Conservation (phyloP, 2,888 invertebrate genomes). For the Chrysina gloriosa region DNA sequence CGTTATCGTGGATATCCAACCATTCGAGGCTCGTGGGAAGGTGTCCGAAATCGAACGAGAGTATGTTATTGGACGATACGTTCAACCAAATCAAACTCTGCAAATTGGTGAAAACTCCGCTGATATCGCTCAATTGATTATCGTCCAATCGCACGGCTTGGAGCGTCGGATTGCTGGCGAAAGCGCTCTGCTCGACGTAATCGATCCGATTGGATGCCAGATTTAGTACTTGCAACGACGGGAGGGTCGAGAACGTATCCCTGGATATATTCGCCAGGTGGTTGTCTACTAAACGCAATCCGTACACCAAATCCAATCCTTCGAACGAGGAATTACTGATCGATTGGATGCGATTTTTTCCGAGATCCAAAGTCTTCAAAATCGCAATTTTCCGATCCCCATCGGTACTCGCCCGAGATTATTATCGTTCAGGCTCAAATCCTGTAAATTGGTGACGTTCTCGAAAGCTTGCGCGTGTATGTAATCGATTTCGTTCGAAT, state of each 20-base stretch:
- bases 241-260: slow-evolving; percentile 78
- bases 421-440: slow-evolving; percentile 81
- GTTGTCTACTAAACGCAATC: slow-evolving; percentile 83
- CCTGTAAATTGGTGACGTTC: slow-evolving; percentile 82
- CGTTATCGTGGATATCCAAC: slow-evolving; percentile 85
- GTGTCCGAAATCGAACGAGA: slow-evolving; percentile 85
- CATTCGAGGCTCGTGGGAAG: slow-evolving; percentile 81
- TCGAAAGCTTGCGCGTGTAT: slow-evolving; percentile 79
- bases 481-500: slow-evolving; percentile 77
- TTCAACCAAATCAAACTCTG: slow-evolving; percentile 83
- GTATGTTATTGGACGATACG: slow-evolving; percentile 81
- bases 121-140: slow-evolving; percentile 81
- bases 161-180: slow-evolving; percentile 78
- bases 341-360: slow-evolving; percentile 81
- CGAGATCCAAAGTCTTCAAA: slow-evolving; percentile 83
- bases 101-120: slow-evolving; percentile 80
- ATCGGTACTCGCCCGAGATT: slow-evolving; percentile 76
- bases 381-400: slow-evolving; percentile 76
- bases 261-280: slow-evolving; percentile 80
- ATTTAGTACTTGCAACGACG: slow-evolving; percentile 81
- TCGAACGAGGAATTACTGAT: slow-evolving; percentile 79
- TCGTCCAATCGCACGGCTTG: slow-evolving; percentile 82
- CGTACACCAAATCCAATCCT: slow-evolving; percentile 79
- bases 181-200: slow-evolving; percentile 82
- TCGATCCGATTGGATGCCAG: slow-evolving; percentile 83